Evolutionary conservation across 2,797 vertebrate genomes (phyloP), one percentile per base, ranked within the genome.

Genomic region (Xenops minutus): DNA sequence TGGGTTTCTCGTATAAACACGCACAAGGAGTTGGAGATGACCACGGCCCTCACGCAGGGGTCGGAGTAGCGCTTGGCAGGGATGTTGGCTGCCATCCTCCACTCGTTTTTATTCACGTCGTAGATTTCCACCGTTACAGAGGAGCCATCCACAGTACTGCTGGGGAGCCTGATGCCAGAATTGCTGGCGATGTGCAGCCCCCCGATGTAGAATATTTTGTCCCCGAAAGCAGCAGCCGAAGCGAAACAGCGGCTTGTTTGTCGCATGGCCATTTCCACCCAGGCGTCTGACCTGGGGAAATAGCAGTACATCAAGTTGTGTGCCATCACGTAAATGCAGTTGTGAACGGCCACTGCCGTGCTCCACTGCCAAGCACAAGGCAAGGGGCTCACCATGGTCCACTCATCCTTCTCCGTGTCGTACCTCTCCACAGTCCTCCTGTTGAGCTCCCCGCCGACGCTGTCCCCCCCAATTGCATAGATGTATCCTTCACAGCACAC

Each of bases 301-400:
- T 99, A 99, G 96, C 99, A 99, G 98, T 99, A 99, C 98, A 99
- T 99, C 95, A 99, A 88, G 96, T 99, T 99, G 87, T 99, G 98
- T 5, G 99, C 99, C 98, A 99, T 99, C 21, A 99, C 99, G 4
- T 99, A 99, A 96, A 99, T 99, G 97, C 99, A 99, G 96, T 99
- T 98, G 82, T 99, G 99, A n/a, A 99, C 98, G 3, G 98, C 98
- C 39, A 99, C 99, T 0, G 99, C 98, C 1, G 99, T 99, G 97
- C 98, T 99, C 99, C 99, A 99, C 93, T 99, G 99, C 99, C 99
- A 99, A 2, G 99, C 98, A 4, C 98, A 99, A 8, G 99, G 99
- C 97, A 99, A 96, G 0, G 99, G 99, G 97, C 99, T 99, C 34
- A 99, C 98, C 98, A 99, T 98, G 58, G 98, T 99, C 99, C 99